Evolutionary conservation across 2,797 vertebrate species (phyloP).

Genomic region (Peromyscus melanophrys): DNA sequence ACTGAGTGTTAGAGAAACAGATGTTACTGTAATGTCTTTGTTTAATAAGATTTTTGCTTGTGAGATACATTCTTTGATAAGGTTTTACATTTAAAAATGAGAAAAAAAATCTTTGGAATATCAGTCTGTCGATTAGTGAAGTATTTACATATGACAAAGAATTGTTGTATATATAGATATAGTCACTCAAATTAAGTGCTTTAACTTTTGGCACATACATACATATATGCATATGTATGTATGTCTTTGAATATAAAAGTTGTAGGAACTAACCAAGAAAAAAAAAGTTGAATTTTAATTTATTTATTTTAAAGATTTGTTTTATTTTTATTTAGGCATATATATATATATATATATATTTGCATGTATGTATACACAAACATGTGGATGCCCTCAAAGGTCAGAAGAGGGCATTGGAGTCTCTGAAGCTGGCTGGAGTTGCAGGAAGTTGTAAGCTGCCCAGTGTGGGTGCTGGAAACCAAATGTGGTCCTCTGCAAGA

Average conservation of each 20-base stretch:
- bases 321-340: not conserved
- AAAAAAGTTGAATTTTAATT: slow-evolving; percentile 1
- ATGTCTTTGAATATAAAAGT: not conserved
- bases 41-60: slow-evolving; percentile 26
- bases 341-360: not conserved
- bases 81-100: slow-evolving; percentile 39
- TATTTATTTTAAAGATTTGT: not conserved
- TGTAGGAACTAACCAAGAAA: slow-evolving; percentile 19
- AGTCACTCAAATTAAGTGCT: not conserved
- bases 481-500: not conserved
- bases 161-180: not conserved
- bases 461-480: not conserved
- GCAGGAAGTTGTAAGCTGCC: not conserved
- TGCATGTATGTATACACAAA: not conserved
- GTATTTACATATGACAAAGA: not conserved
- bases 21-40: not conserved
- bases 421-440: not conserved
- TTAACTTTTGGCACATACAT: not conserved
- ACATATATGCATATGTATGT: not conserved
- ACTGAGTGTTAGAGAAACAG: slow-evolving; percentile 50
- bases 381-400: not conserved
- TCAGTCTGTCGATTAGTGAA: not conserved
- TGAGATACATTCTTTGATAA: slow-evolving; percentile 14
- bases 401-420: not conserved
- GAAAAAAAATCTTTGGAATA: not conserved